Evolutionary conservation across 2,797 vertebrate species (phyloP), one percentile per base, ranked within the genome.

Genomic region (Botia kubotai): DNA sequence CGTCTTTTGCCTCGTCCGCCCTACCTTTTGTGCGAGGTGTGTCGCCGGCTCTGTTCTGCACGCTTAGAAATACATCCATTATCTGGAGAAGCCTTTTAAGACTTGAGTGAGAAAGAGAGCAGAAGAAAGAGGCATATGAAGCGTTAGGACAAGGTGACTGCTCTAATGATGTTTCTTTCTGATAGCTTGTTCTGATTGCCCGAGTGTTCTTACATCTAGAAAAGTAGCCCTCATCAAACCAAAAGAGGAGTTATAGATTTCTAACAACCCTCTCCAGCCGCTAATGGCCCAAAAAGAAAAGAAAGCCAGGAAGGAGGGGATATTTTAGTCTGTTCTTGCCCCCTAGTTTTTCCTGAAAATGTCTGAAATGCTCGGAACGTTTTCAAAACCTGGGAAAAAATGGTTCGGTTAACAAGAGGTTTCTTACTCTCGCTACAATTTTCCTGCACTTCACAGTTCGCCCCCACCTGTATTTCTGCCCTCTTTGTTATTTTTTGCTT

Each of bases 201-300:
- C 19, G 26, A 23, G 79, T 83, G 66, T 77, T 57, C 66, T 75
- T 77, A 74, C 78, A 79, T 72, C 75, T 58, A 29, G 77, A 82
- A 74, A 86, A 85, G 74, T 74, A 75, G 60, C 79, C 52, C 79
- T 86, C 57, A 60, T 86, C 39, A 29, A 43, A 72, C 55, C 73
- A 84, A 81, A 84, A 84, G 75, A 67, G 19, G 68, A 16, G 75
- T 81, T 80, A 72, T 74, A 60, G 65, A 79, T 83, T 85, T 84
- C 77, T 81, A 84, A 84, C 79, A 78, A 70, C 36, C 60, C 65
- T 79, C 78, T 81, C 53, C 29, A 75, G 29, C 52, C 65, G 12
- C 70, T 84, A 86, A 88, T 86, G 83, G 82, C 72, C 39, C 66
- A 80, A 86, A 71, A 62, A 62, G 79, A 86, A 79, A 77, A 74